Evolutionary conservation across 2,113 vertebrate species (phyloP).

Genomic region (Campylomormyrus numenius): DNA sequence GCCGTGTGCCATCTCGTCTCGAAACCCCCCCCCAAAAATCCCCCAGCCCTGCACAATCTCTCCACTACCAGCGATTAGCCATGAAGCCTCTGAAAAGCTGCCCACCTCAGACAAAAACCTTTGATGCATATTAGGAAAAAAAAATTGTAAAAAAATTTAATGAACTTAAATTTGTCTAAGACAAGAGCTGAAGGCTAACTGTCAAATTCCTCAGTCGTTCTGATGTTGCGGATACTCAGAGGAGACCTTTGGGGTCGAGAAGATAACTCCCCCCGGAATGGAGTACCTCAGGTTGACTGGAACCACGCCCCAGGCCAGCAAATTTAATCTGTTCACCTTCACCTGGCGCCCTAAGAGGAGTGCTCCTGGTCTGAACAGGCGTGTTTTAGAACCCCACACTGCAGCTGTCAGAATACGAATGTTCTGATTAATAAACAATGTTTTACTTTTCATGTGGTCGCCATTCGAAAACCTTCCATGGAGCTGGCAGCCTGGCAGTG

Average conservation of each 20-base stretch:
- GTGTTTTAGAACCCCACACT: constrained; percentile 13
- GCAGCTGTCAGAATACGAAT: constrained; percentile 21
- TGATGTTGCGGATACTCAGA: background rate
- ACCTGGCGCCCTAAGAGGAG: constrained; percentile 3
- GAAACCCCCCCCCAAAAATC: background rate
- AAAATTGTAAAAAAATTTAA: background rate
- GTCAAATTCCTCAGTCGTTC: background rate
- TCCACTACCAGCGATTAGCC: background rate
- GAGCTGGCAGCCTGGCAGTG: background rate
- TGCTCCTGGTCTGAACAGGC: constrained; percentile 18
- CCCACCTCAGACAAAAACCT: background rate
- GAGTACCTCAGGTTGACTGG: constrained; percentile 24
- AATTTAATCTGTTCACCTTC: constrained; percentile 23
- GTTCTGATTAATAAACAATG: constrained; percentile 9
- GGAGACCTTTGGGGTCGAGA: background rate
- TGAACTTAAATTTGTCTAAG: background rate
- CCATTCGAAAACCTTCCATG: background rate
- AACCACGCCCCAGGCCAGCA: background rate
- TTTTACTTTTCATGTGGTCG: constrained; percentile 12
- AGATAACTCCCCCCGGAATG: background rate
- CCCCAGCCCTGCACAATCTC: background rate
- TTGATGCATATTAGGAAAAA: background rate
- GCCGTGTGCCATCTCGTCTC: background rate
- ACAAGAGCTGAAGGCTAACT: background rate
- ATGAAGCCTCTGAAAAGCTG: background rate